Evolutionary conservation across 2,888 invertebrate species (phyloP), one percentile per base, ranked within the genome.

Genomic region (Amphipoea lucens): DNA sequence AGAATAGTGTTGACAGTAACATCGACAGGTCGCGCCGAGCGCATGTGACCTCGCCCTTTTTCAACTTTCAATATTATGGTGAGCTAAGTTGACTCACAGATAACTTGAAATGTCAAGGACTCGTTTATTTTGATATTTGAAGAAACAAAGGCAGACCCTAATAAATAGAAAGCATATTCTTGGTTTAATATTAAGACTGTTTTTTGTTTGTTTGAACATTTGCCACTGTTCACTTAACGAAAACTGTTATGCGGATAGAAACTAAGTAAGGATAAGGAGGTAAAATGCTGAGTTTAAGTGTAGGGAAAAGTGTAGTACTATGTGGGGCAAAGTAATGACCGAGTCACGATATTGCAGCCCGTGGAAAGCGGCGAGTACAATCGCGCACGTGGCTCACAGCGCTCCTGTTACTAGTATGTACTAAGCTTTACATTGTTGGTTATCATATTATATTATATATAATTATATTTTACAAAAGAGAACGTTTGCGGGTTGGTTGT

Each of bases 301-400:
- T 82, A 88, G 86, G 89, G 89, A 91, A 92, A 92, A 93, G 91
- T 90, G 90, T 90, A 90, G 69, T 91, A 88, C 81, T 88, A 95
- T 94, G 92, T 95, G 88, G 94, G 91, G 82, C 93, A 92, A 87
- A 88, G 90, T 93, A 94, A 94, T 93, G 91, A 91, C 90, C 88
- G 79, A 90, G 91, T 90, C 94, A 93, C 92, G 93, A 92, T 90
- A 87, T 89, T 89, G 89, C 90, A 91, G 90, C 87, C 89, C 85
- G 88, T 84, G 89, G 86, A 90, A 90, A 91, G 90, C 89, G 89
- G 84, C 82, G 77, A 86, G 79, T 87, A 88, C 77, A 81, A 74
- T 67, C 74, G 82, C 77, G 85, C 86, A 87, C 90, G 86, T 78
- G 85, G 87, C 36, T 57, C 74, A 51, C 14, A 70, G 29, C 48